Evolutionary conservation across 2,797 vertebrate species (phyloP), one percentile per base, ranked within the genome.

Genomic region (Esox masquinongy): DNA sequence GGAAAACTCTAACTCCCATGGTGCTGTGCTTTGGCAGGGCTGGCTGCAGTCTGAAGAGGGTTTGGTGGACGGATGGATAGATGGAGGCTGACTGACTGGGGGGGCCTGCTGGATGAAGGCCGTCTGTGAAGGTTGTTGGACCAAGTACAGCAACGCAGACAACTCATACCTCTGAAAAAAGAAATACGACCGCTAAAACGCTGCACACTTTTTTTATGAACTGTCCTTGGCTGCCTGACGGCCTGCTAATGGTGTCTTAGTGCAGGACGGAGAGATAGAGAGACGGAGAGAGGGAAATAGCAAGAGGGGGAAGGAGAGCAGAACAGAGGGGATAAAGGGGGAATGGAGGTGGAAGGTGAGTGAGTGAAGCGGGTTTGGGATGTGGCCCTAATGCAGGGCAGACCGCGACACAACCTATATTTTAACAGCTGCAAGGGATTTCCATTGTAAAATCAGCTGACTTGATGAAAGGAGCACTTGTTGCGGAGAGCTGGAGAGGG

Each of bases 361-460:
- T 78, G 73, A 78, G 61, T 14, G 24, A 69, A 77, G 82, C 75
- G 72, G 72, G 76, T 68, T 70, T 78, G 84, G 81, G 86, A 88
- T 85, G 80, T 74, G 85, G 84, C 84, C 88, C 80, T 78, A 86
- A 88, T 74, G 47, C 80, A 29, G 84, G 85, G 85, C 89, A 89
- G 89, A 87, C 83, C 72, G 72, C 88, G 91, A 92, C 90, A 76
- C 68, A 2, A 75, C 16, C 85, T 86, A 87, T 94, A 92, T 94
- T 95, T 91, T 85, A 91, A 94, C 94, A 95, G 94, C 94, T 95
- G 95, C 61, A 79, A 90, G 89, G 92, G 92, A 94, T 95, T 95
- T 95, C 92, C 93, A 93, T 91, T 89, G 86, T 90, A 92, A 91
- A 90, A 92, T 90, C 93, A 95, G 92, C 92, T 93, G 93, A 94